Percentiles rank a stretch among this genome's conserved stretches.
Evolutionary conservation across 2,888 invertebrate species (phyloP).

Genomic region (Euplagia quadripunctaria): DNA sequence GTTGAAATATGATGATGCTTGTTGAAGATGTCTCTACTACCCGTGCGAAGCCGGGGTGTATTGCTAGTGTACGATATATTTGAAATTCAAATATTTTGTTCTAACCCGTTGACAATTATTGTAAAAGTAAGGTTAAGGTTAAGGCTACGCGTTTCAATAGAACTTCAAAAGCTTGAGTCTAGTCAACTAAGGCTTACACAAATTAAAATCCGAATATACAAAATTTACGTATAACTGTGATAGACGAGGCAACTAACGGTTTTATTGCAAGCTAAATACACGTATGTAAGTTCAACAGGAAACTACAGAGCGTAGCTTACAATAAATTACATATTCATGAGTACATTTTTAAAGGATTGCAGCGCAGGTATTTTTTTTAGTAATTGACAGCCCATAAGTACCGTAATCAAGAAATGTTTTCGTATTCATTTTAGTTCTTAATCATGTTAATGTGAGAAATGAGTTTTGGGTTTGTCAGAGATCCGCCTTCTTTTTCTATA

Average conservation of each 20-base stretch:
- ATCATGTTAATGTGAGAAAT: slow-evolving; percentile 9
- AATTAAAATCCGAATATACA: slow-evolving; percentile 24
- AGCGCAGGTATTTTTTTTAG: slow-evolving; percentile 27
- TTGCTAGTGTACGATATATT: no score
- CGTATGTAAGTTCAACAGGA: slow-evolving; percentile 39
- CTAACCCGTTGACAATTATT: no score
- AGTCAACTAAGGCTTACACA: slow-evolving; percentile 2
- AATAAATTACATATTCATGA: slow-evolving; percentile 49
- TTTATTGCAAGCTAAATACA: slow-evolving; percentile 38
- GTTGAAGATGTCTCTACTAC: no score
- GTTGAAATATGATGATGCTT: no score
- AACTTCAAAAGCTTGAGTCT: not conserved
- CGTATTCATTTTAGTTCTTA: slow-evolving; percentile 14
- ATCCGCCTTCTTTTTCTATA: not conserved
- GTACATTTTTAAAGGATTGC: slow-evolving; percentile 34
- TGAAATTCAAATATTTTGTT: no score
- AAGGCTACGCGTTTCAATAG: not conserved
- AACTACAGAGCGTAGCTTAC: slow-evolving; percentile 44
- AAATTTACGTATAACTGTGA: slow-evolving; percentile 32
- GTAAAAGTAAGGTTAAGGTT: no score
- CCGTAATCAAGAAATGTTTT: slow-evolving; percentile 14
- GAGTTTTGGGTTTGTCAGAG: not conserved
- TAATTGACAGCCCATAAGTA: slow-evolving; percentile 20
- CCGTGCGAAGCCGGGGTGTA: no score
- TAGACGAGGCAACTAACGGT: slow-evolving; percentile 35